Conservation (phyloP, 1,140 invertebrate genomes). For the Achroia grisella region DNA sequence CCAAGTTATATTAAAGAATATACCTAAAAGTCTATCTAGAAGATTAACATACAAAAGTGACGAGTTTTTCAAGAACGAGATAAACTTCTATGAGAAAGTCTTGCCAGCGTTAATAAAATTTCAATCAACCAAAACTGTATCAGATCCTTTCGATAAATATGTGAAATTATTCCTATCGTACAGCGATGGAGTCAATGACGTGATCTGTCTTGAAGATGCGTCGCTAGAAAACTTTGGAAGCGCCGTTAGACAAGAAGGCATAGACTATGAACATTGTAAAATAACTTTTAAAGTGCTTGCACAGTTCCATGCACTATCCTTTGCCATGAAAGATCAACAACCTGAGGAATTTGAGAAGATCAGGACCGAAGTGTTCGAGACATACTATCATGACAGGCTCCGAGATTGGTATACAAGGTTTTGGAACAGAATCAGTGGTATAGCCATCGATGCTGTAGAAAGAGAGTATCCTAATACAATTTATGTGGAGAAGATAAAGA, state of each 20-base stretch:
- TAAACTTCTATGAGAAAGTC: slow-evolving; percentile 77
- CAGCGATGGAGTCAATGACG: slow-evolving; percentile 78
- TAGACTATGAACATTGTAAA: slow-evolving; percentile 70
- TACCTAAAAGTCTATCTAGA: slow-evolving; percentile 76
- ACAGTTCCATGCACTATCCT: slow-evolving; percentile 79
- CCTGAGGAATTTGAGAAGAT: slow-evolving; percentile 73
- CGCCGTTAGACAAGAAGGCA: slow-evolving; percentile 67
- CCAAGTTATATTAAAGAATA: slow-evolving; percentile 76
- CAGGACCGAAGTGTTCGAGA: slow-evolving; percentile 58
- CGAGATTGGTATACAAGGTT: slow-evolving; percentile 79
- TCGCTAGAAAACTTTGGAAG: slow-evolving; percentile 69
- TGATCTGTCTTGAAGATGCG: slow-evolving; percentile 79
- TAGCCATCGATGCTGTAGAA: slow-evolving; percentile 77
- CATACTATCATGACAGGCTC: slow-evolving; percentile 75
- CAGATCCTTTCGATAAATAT: slow-evolving; percentile 71
- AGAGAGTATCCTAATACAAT: slow-evolving; percentile 76
- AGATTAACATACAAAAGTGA: slow-evolving; percentile 77
- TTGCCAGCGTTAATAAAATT: slow-evolving; percentile 72
- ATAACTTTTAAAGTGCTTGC: slow-evolving; percentile 76
- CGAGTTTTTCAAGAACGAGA: slow-evolving; percentile 82
- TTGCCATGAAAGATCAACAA: slow-evolving; percentile 79
- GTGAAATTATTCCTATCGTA: slow-evolving; percentile 72
- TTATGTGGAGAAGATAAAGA: slow-evolving; percentile 74
- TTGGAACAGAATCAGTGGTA: slow-evolving; percentile 70
- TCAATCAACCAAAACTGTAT: slow-evolving; percentile 58